Base-by-base conservation (phyloP, 2,113 vertebrate genomes). In the Pheucticus melanocephalus region DNA sequence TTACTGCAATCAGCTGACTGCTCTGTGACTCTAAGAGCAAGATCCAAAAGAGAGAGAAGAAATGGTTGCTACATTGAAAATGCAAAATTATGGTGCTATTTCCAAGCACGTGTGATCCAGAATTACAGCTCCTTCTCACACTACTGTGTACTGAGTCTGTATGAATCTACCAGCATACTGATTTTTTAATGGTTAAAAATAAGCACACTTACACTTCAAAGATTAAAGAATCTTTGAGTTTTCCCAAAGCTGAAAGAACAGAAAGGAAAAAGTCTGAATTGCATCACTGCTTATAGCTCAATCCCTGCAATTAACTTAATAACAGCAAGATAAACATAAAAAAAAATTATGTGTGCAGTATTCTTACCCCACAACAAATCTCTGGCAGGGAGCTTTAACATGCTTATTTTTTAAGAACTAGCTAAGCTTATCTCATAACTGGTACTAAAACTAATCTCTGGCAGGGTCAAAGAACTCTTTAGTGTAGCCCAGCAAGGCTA, bases 391-490 rank as follows among this genome's bases (percentile, higher is more conserved):
- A 87, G 72, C 45, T 88, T 90, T 86, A 91, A 61, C 2, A 6
- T 24, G 60, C 42, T 94, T 83, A 78, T 30, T 77, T 89, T 89
- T 91, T 86, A 94, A 92, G 69, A 42, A 54, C 60, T 65, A 63
- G 68, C 88, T 94, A 78, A 95, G 82, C 84, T 88, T 86, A 71
- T 91, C 61, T 90, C 53, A 51, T 63, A 93, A 68, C 63, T 71
- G 63, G 53, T 64, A 72, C 65, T 91, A 85, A 79, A 95, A 89
- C 44, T 82, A 81, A 91, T 90, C 78, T 90, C 78, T 72, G 51
- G n/a, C 40, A 87, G 48, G 57, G 82, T 95, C 96, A 90, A 79
- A 94, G 77, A 91, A 53, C 70, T 82, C 57, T 91, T 90, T 31
- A 76, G 65, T 37, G 44, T 2, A 3, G 54, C 57, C 9, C 8